Conservation (phyloP, 1,140 invertebrate species). For the Monomorium pharaonis region DNA sequence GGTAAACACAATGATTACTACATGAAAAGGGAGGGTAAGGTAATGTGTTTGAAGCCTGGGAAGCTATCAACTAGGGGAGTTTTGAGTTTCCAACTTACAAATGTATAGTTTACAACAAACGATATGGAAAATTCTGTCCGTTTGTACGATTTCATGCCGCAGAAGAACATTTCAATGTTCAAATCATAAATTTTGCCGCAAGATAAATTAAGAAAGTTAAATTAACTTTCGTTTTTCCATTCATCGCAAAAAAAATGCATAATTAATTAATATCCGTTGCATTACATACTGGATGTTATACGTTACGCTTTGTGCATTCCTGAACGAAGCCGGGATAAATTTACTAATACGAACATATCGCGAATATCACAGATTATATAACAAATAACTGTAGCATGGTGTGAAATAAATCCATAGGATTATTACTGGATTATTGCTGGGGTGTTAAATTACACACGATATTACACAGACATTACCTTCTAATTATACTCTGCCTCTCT, state of each 20-base stretch:
- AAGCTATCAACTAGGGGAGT: not conserved
- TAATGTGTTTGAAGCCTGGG: not conserved
- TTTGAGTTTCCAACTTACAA: not conserved
- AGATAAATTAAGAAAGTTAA: not conserved
- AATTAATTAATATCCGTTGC: not conserved
- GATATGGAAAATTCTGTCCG: not conserved
- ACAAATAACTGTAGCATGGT: not conserved
- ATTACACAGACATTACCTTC: constrained; percentile 15
- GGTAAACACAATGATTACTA: not conserved
- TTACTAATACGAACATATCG: not conserved
- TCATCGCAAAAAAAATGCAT: not conserved
- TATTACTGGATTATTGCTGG: not conserved
- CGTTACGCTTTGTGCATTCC: not conserved
- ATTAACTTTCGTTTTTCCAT: not conserved
- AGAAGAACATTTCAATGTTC: not conserved
- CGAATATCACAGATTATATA: constrained; percentile 12
- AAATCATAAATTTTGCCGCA: not conserved
- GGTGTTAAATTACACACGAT: constrained; percentile 5
- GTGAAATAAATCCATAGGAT: not conserved
- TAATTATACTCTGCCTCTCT: constrained; percentile 22
- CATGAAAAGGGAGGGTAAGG: not conserved
- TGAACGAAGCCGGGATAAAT: not conserved
- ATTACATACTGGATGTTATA: not conserved
- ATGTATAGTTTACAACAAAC: not conserved
- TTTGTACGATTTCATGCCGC: not conserved